These are phyloP conservation scores for Galerucella pusilla DNA, from an alignment of 2,888 invertebrate species.

Conservation along the genomic window DNA sequence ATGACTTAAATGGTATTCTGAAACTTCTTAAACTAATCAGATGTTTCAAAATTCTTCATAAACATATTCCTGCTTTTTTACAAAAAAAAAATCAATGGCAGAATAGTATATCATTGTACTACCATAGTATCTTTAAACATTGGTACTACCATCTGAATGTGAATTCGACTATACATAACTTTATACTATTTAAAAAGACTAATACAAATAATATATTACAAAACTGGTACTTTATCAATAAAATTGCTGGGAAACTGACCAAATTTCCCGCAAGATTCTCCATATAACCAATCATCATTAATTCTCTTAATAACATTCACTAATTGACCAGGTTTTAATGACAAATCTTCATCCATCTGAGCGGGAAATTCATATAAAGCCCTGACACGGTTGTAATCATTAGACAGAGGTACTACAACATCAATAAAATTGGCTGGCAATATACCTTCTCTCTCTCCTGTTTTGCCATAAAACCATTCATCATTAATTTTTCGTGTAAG, in stretches of 20 bases:
- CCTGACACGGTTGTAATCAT: conserved; percentile 67
- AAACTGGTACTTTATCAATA: conserved; percentile 63
- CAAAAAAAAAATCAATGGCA: too few relatives aligned
- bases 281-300: conserved; percentile 83
- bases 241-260: conserved; percentile 86
- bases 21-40: too few relatives aligned
- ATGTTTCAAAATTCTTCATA: too few relatives aligned
- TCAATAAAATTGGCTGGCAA: conserved; percentile 86
- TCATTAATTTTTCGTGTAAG: conserved; percentile 77
- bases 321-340: conserved; percentile 62
- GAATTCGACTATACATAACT: too few relatives aligned
- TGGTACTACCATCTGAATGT: too few relatives aligned
- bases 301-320: conserved; percentile 76
- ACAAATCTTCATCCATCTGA: conserved; percentile 60
- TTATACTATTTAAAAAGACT: neutral
- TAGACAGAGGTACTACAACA: conserved; percentile 76
- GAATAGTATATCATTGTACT: too few relatives aligned
- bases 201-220: conserved; percentile 29
- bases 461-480: conserved; percentile 84
- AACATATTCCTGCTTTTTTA: too few relatives aligned
- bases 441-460: conserved; percentile 76
- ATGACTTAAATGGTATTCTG: too few relatives aligned
- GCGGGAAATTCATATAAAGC: conserved; percentile 81
- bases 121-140: too few relatives aligned
- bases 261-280: conserved; percentile 73